phyloP scores from a whole-genome alignment of 2,113 vertebrate species.

The Genyomyrus donnyi region DNA sequence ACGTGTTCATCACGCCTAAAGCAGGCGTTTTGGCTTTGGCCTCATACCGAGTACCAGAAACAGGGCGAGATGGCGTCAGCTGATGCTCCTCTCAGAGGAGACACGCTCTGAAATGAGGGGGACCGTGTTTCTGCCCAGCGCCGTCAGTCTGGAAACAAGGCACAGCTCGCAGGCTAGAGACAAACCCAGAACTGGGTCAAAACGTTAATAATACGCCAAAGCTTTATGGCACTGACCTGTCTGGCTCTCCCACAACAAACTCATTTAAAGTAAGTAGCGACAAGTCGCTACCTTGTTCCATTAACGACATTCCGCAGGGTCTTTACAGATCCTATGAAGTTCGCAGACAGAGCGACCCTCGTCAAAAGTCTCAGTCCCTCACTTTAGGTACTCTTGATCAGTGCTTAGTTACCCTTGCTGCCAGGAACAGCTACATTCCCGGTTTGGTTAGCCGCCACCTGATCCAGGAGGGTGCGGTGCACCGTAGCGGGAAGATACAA shows the following conservation, averaged over 20 bases:
- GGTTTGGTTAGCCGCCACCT: conserved; percentile 47
- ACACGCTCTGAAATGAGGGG: not conserved
- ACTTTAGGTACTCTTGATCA: not conserved
- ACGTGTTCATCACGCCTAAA: not conserved
- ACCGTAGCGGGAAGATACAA: conserved; percentile 59
- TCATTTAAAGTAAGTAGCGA: not conserved
- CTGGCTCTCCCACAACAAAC: not conserved
- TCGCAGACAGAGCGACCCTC: not conserved
- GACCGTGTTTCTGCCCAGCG: not conserved
- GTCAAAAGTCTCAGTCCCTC: not conserved
- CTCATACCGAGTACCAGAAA: not conserved
- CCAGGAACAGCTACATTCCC: not conserved
- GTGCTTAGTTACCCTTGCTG: conserved; percentile 28
- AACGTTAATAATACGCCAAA: not conserved
- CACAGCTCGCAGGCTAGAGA: not conserved
- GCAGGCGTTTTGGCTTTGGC: not conserved
- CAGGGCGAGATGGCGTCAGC: not conserved
- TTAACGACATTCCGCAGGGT: not conserved
- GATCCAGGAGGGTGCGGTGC: conserved; percentile 50
- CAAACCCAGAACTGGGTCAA: not conserved
- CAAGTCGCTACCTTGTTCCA: not conserved
- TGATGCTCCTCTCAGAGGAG: not conserved
- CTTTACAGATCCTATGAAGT: not conserved
- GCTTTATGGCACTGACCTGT: not conserved
- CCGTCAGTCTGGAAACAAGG: not conserved